phyloP scores from a whole-genome alignment of 2,888 invertebrate genomes.

The Glaucopsyche alexis region DNA sequence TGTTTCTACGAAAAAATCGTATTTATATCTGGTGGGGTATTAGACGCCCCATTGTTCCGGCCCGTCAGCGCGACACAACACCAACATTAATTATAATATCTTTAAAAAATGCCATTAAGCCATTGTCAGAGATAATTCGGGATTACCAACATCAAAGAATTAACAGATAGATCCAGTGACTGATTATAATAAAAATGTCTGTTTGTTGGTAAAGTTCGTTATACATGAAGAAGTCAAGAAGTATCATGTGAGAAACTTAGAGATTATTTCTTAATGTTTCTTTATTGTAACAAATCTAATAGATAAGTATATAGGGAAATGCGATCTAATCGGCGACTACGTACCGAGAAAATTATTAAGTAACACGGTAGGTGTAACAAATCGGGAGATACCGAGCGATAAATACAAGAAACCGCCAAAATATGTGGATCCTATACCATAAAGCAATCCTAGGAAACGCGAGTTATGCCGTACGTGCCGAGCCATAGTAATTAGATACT shows the following conservation, averaged over 20 bases:
- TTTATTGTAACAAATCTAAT: too few species aligned
- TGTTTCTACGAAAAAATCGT: conserved; percentile 73
- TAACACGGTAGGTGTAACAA: conserved; percentile 29
- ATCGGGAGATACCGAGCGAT: conserved; percentile 15
- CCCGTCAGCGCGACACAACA: conserved; percentile 80
- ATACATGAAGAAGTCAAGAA: too few species aligned
- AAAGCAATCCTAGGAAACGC: conserved; percentile 73
- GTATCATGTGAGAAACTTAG: too few species aligned
- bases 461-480: conserved; percentile 77
- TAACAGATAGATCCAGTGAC: neutral
- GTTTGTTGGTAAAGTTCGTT: too few species aligned
- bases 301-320: too few species aligned
- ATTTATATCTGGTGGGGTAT: conserved; percentile 78
- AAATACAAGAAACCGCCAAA: conserved; percentile 70
- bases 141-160: conserved; percentile 66
- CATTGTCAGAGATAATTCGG: conserved; percentile 78
- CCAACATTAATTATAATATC: conserved; percentile 81
- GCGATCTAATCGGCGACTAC: too few species aligned
- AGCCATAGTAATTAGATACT: conserved; percentile 80
- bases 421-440: conserved; percentile 79
- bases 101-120: conserved; percentile 79
- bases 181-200: too few species aligned
- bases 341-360: neutral
- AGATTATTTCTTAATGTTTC: too few species aligned
- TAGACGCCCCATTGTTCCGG: conserved; percentile 78